Evolutionary conservation across 2,888 invertebrate species (phyloP), one percentile per base, ranked within the genome.

Genomic region (Rhabditoides inermis): DNA sequence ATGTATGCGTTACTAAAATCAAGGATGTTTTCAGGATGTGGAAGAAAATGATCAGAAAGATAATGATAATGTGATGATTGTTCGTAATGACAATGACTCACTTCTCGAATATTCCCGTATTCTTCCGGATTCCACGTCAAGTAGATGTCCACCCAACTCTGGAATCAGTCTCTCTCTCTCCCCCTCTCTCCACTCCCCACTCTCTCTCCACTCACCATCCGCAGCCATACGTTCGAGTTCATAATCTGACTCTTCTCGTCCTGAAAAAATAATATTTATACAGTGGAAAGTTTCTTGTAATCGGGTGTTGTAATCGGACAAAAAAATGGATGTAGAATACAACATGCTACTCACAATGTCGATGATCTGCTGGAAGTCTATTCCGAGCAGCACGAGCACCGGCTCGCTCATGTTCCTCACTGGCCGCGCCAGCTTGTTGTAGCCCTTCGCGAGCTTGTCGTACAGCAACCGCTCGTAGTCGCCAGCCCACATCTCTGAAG

Each of bases 191-290:
- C n/a, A n/a, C n/a, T n/a, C n/a, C n/a, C n/a, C n/a, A n/a, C n/a
- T n/a, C n/a, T n/a, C n/a, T 25, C n/a, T 23, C n/a, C 2, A 27
- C 49, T 47, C 85, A 91, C 90, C 88, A 91, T 85, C 83, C 90
- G 88, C 80, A 91, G 85, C 91, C 91, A 92, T 82, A 90, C 88
- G 84, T 91, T 92, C 81, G 90, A 90, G 79, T 90, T 88, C 82
- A 92, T 86, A 82, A 92, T 90, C 85, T 91, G 91, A 83, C 90
- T 91, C 85, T 92, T 94, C 85, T 94, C 94, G 83, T 94, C 92
- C 92, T 94, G 85, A 81, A 85, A 84, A 1, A n/a, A 36, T 12
- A 18, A 23, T 36, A 18, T 10, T 15, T 20, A 45, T 42, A 44
- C 23, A 10, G 15, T n/a, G 12, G 4, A 4, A 15, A 32, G 7